A percentile compares a stretch with the other conserved stretches of the same genome.
phyloP scores from a whole-genome alignment of 2,888 invertebrate species.

The Papilio elwesi region DNA sequence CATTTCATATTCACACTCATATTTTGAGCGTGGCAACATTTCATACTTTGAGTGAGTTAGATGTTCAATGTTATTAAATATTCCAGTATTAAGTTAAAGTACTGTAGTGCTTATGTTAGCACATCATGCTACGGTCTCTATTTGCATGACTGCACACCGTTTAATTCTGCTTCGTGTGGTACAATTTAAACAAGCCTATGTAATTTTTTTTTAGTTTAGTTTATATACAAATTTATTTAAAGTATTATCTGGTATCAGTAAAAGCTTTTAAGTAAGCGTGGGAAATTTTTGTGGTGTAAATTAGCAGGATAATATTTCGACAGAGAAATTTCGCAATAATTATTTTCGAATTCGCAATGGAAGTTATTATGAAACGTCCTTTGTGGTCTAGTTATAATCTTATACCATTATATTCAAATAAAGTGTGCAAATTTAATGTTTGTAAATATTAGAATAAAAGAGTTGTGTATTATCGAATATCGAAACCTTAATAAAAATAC shows the following conservation, averaged over 20 bases:
- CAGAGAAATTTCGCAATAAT: too few relatives aligned
- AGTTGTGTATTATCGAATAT: too few relatives aligned
- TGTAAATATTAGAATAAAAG: too few relatives aligned
- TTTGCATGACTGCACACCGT: conserved; percentile 73
- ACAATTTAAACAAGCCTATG: conserved; percentile 36
- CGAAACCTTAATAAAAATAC: background rate
- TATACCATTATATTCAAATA: too few relatives aligned
- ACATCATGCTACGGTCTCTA: conserved; percentile 53
- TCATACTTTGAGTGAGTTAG: conserved; percentile 31
- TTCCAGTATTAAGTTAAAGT: conserved; percentile 43
- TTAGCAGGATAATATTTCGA: too few relatives aligned
- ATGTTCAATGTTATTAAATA: conserved; percentile 36
- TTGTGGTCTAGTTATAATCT: too few relatives aligned
- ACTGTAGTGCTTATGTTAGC: conserved; percentile 49
- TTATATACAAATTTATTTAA: background rate
- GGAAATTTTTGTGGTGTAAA: too few relatives aligned
- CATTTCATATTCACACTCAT: background rate
- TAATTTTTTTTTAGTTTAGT: too few relatives aligned
- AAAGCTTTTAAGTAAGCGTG: background rate
- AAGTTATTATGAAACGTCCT: too few relatives aligned
- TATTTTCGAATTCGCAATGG: too few relatives aligned
- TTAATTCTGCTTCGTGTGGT: conserved; percentile 58
- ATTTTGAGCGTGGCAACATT: too few relatives aligned
- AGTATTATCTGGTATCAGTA: background rate
- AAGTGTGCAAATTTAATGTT: too few relatives aligned